Conservation (phyloP, 2,113 vertebrate genomes). For the Nesogale talazaci region DNA sequence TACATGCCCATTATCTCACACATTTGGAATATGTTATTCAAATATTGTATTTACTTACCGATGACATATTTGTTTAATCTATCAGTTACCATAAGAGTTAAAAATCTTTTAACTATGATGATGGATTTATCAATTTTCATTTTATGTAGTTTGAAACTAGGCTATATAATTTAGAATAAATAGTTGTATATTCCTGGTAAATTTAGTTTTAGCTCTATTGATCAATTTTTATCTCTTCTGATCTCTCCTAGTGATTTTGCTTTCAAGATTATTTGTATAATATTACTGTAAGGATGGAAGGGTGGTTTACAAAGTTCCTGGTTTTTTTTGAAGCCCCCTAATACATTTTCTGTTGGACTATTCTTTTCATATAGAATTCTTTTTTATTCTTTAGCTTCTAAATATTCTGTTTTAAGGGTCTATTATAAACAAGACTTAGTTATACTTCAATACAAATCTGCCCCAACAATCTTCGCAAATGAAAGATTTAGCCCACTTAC, state of each 20-base stretch:
- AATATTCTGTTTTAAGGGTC: background rate
- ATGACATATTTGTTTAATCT: background rate
- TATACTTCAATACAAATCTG: background rate
- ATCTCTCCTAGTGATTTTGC: slow-evolving; percentile 21
- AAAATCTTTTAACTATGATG: background rate
- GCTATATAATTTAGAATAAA: background rate
- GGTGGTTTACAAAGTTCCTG: no score
- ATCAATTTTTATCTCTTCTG: no score
- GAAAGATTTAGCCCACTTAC: background rate
- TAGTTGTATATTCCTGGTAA: no score
- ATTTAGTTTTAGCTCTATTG: no score
- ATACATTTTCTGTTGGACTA: background rate
- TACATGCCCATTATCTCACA: background rate
- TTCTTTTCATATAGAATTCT: background rate
- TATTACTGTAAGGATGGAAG: background rate
- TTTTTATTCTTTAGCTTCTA: slow-evolving; percentile 41
- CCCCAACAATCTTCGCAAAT: slow-evolving; percentile 7
- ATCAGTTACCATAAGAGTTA: slow-evolving; percentile 4
- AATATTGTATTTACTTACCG: slow-evolving; percentile 33
- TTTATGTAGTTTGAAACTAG: slow-evolving; percentile 8
- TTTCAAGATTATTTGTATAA: slow-evolving; percentile 37
- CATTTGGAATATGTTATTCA: slow-evolving; percentile 9
- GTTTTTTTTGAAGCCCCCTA: no score
- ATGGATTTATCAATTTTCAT: background rate
- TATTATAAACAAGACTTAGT: background rate